phyloP scores from a whole-genome alignment of 1,140 invertebrate genomes.

The Listronotus bonariensis region DNA sequence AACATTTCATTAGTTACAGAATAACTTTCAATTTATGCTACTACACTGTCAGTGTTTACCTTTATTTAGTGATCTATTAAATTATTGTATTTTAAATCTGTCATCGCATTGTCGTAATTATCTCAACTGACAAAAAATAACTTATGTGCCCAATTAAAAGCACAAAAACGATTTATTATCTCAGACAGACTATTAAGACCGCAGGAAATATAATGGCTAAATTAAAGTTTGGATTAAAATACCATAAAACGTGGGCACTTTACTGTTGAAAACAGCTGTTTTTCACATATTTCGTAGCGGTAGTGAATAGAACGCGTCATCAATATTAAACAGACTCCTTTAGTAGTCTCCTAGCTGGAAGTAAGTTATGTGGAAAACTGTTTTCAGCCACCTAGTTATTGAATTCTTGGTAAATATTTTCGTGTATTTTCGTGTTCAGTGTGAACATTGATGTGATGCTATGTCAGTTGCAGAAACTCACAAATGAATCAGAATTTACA shows the following conservation, averaged over 20 bases:
- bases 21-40: too few species aligned
- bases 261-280: slow-evolving; percentile 18
- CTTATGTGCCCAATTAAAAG: slow-evolving; percentile 6
- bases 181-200: slow-evolving; percentile 7
- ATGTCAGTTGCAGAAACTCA: too few species aligned
- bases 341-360: slow-evolving; percentile 4
- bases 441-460: too few species aligned
- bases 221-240: slow-evolving; percentile 16
- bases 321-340: slow-evolving; percentile 14
- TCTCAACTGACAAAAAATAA: not conserved
- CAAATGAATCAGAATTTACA: too few species aligned
- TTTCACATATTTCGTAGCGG: slow-evolving; percentile 10
- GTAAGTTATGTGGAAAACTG: not conserved
- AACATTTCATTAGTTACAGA: too few species aligned
- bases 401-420: not conserved
- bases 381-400: not conserved
- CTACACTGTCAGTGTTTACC: too few species aligned
- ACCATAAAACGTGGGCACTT: slow-evolving; percentile 17
- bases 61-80: too few species aligned
- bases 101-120: slow-evolving; percentile 5
- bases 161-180: slow-evolving; percentile 10
- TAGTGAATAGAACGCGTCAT: slow-evolving; percentile 9
- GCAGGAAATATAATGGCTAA: slow-evolving; percentile 20
- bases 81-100: too few species aligned
- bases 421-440: not conserved